Percentiles rank a stretch among this genome's conserved stretches.
These are phyloP conservation scores for Drosophila formosana DNA, from an alignment of 2,888 invertebrate species.

Conservation along the genomic window DNA sequence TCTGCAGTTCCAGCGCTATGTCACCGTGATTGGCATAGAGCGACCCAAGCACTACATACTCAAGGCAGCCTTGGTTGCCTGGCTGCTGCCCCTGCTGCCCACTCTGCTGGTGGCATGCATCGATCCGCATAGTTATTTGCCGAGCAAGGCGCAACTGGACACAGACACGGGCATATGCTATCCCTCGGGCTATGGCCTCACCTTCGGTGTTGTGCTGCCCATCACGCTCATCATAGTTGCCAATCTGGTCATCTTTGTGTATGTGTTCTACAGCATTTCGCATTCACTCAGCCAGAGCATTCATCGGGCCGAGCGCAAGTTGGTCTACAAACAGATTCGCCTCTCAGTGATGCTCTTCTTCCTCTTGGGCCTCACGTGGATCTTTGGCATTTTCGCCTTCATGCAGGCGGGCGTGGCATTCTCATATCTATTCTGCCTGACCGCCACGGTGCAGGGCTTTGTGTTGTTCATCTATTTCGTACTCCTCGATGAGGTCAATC, in stretches of 20 bases:
- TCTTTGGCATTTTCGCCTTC: constrained; percentile 87
- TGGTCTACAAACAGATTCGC: constrained; percentile 86
- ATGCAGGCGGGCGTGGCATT: constrained; percentile 86
- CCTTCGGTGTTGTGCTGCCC: constrained; percentile 86
- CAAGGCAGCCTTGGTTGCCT: constrained; percentile 88
- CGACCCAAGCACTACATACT: constrained; percentile 87
- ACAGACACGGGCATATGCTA: constrained; percentile 86
- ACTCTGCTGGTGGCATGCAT: constrained; percentile 85
- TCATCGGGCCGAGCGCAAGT: constrained; percentile 69
- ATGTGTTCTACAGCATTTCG: constrained; percentile 82
- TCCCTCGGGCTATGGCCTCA: constrained; percentile 86
- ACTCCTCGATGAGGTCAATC: constrained; percentile 86
- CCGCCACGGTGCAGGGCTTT: constrained; percentile 88
- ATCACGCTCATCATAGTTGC: constrained; percentile 86
- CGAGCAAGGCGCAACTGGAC: constrained; percentile 62
- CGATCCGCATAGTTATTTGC: constrained; percentile 86
- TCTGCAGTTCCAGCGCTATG: constrained; percentile 89
- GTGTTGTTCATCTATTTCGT: constrained; percentile 88
- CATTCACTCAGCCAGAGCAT: constrained; percentile 84
- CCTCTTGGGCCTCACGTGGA: constrained; percentile 87
- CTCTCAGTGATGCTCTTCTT: constrained; percentile 88
- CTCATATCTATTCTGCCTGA: constrained; percentile 88
- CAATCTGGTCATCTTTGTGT: constrained; percentile 87
- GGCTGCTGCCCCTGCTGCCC: constrained; percentile 87
- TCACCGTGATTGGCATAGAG: constrained; percentile 87